Base-by-base conservation (phyloP, 1,140 invertebrate genomes). In the Drosophila pseudoobscura region DNA sequence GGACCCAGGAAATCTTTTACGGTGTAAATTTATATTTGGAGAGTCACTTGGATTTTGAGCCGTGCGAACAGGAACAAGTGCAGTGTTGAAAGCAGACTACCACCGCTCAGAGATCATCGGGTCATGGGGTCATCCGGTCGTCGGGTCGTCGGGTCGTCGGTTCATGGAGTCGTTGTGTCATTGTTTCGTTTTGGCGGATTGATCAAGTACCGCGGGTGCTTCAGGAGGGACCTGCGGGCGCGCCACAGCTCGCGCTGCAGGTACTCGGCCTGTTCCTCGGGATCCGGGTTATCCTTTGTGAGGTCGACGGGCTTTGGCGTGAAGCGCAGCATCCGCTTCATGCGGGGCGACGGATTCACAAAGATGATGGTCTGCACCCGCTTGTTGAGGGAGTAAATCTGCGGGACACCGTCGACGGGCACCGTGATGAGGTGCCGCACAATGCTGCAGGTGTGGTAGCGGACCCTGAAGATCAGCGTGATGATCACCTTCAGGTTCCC, bases 311-410 rank as follows among this genome's bases (percentile, higher is more conserved):
- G 35, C 13, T 6, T 11, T 11, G 11, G 1, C 20, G 7, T n/a
- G 0, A n/a, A 13, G 9, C 11, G 6, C 6, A 59, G 31, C 17
- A 31, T 3, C 20, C 17, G 39, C 46, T 17, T 26, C 20, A 61
- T 61, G 22, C 22, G 9, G 1, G 7, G 17, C 7, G 51, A 60
- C 13, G 63, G 63, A 53, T 47, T 60, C 13, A 66, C 56, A 60
- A 60, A 60, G 3, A 20, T 49, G 9, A 59, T 59, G 9, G 29
- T 50, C 29, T 49, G 44, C 1, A 49, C 9, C n/a, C 5, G 44
- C n/a, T 59, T 31, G 13, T 8, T 11, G 3, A 9, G 13, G 13
- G 15, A 29, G 47, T 20, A 26, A 0, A 6, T 17, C 26, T 17
- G 44, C 1, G 20, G 20, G 20, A 20, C 1, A 22, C 39, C 13